Evolutionary conservation across 2,113 vertebrate species (phyloP).

Genomic region (Danionella cerebrum): DNA sequence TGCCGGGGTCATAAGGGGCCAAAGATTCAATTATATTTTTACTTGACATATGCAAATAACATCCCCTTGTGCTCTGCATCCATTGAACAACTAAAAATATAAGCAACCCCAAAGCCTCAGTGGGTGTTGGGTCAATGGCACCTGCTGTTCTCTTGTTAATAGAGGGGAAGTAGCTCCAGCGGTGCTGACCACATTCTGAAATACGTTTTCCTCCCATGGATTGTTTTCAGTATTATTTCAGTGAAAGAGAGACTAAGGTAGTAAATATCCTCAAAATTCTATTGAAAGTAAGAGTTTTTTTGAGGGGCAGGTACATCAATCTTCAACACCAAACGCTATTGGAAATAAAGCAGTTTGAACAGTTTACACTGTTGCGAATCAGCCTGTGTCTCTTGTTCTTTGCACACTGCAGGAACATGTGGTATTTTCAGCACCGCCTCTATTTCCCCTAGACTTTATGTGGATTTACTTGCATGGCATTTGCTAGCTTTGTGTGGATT

Average conservation of each 20-base stretch:
- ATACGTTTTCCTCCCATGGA: conserved; percentile 1
- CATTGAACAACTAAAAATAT: conserved; percentile 16
- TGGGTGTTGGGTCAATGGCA: conserved; percentile 16
- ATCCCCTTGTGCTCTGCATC: conserved; percentile 12
- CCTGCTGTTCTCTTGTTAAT: conserved; percentile 1
- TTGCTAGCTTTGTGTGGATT: conserved; percentile 44
- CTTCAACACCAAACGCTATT: no score
- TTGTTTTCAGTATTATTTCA: no score
- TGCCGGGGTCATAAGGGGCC: conserved; percentile 17
- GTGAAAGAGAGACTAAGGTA: not conserved
- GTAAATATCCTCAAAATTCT: not conserved
- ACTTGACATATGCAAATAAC: conserved; percentile 35
- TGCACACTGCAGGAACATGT: no score
- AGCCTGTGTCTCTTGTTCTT: no score
- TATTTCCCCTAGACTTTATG: conserved; percentile 31
- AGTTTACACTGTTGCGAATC: not conserved
- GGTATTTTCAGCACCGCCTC: not conserved
- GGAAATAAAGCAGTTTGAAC: no score
- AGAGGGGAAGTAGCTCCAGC: not conserved
- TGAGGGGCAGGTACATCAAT: no score
- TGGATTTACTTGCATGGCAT: conserved; percentile 48
- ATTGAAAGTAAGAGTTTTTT: no score
- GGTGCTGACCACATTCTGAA: not conserved
- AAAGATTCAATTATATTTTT: conserved; percentile 38
- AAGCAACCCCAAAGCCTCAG: conserved; percentile 8